Conservation (phyloP, 1,140 invertebrate genomes). For the Colletes gigas region DNA sequence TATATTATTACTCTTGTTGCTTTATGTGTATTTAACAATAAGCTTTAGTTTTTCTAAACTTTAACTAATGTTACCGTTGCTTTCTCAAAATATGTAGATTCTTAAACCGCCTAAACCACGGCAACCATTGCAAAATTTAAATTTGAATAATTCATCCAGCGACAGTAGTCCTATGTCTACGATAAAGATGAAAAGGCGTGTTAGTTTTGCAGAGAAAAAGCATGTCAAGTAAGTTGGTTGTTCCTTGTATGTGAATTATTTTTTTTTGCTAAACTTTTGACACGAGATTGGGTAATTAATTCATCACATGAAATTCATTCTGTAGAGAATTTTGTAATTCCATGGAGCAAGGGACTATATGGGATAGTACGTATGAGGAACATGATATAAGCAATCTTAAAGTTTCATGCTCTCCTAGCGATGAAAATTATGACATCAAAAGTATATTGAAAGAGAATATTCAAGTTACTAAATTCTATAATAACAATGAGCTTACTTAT, state of each 20-base stretch:
- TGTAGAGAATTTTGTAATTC: constrained; percentile 72
- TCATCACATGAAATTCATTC: constrained; percentile 35
- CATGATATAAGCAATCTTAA: constrained; percentile 59
- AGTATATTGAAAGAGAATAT: not conserved
- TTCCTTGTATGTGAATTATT: not conserved
- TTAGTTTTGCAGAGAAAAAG: constrained; percentile 73
- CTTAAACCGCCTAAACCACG: constrained; percentile 65
- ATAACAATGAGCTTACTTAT: not conserved
- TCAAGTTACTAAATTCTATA: too few relatives aligned
- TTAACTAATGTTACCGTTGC: constrained; percentile 6
- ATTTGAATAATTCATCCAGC: constrained; percentile 50
- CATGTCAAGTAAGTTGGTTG: constrained; percentile 68
- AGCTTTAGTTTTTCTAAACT: not conserved
- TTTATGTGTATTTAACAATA: too few relatives aligned
- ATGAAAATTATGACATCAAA: constrained; percentile 12
- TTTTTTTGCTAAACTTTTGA: not conserved
- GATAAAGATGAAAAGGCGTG: constrained; percentile 63
- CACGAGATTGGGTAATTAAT: constrained; percentile 14
- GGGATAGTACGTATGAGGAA: constrained; percentile 73
- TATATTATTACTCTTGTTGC: too few relatives aligned
- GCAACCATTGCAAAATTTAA: constrained; percentile 59
- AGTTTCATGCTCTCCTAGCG: not conserved
- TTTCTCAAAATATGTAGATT: constrained; percentile 54
- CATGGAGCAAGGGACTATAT: constrained; percentile 70
- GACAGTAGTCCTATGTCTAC: constrained; percentile 52